phyloP scores from a whole-genome alignment of 2,888 invertebrate genomes.

The Polydrusus cervinus region DNA sequence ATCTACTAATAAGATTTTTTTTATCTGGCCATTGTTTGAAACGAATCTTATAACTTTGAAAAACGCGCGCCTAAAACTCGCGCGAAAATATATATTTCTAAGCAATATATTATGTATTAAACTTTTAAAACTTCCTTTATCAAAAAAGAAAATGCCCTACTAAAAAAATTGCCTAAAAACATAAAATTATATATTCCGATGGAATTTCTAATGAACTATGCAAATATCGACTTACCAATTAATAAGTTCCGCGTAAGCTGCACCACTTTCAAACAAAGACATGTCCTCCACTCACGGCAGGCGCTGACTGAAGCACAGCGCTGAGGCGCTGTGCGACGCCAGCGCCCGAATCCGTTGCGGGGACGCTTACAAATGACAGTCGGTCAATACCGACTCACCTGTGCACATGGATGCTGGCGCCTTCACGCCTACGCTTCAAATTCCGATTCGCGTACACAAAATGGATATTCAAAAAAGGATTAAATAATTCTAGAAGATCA shows the following conservation, averaged over 20 bases:
- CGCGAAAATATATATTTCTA: background rate
- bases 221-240: slow-evolving; percentile 67
- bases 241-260: slow-evolving; percentile 64
- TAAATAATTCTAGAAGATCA: slow-evolving; percentile 5
- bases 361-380: slow-evolving; percentile 68
- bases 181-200: background rate
- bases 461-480: slow-evolving; percentile 19
- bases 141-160: too few species aligned
- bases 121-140: background rate
- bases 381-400: slow-evolving; percentile 70
- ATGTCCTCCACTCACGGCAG: slow-evolving; percentile 68
- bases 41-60: background rate
- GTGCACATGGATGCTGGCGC: slow-evolving; percentile 59
- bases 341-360: slow-evolving; percentile 69
- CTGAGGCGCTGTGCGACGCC: slow-evolving; percentile 68
- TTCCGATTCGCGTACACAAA: slow-evolving; percentile 24
- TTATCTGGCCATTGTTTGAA: background rate
- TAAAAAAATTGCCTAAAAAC: background rate
- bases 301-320: slow-evolving; percentile 70
- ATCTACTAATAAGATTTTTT: too few species aligned
- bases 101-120: background rate
- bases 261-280: slow-evolving; percentile 67
- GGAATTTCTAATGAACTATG: slow-evolving; percentile 4
- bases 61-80: background rate
- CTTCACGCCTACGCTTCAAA: slow-evolving; percentile 42